A percentile compares a stretch with the other conserved stretches of the same genome.
Evolutionary conservation across 1,140 invertebrate genomes (phyloP).

Genomic region (Drosophila equinoxialis): DNA sequence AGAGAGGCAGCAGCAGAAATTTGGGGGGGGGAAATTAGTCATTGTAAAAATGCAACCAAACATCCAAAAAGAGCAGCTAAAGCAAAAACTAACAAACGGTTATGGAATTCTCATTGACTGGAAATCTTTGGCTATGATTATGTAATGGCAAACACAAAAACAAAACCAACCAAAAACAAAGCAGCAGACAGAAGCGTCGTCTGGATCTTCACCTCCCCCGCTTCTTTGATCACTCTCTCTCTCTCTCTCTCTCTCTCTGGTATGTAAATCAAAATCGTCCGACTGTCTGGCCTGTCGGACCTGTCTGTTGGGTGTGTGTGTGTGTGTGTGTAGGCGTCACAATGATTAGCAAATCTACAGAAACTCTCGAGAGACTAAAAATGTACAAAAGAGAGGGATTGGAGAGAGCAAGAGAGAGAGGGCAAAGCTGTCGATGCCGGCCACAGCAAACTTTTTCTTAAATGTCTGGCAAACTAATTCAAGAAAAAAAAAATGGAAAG

Average conservation of each 20-base stretch:
- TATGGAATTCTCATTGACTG: slow-evolving; percentile 8
- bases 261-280: slow-evolving; percentile 53
- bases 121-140: not conserved
- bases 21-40: not conserved
- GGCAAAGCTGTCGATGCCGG: not conserved
- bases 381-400: not conserved
- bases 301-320: slow-evolving; percentile 2
- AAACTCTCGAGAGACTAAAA: slow-evolving; percentile 12
- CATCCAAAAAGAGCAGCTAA: not conserved
- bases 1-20: slow-evolving; percentile 25
- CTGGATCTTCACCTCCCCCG: not conserved
- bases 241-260: slow-evolving; percentile 13
- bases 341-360: slow-evolving; percentile 57
- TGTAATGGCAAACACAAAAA: not conserved
- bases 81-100: not conserved
- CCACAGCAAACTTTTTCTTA: not conserved
- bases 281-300: slow-evolving; percentile 10
- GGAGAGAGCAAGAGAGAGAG: not conserved
- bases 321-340: slow-evolving; percentile 41
- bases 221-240: not conserved
- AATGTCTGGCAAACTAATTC: slow-evolving; percentile 1
- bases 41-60: slow-evolving; percentile 19
- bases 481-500: not conserved
- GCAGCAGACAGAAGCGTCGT: not conserved
- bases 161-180: not conserved